Base-by-base conservation (phyloP, 2,888 invertebrate species). In the Homarus gammarus region DNA sequence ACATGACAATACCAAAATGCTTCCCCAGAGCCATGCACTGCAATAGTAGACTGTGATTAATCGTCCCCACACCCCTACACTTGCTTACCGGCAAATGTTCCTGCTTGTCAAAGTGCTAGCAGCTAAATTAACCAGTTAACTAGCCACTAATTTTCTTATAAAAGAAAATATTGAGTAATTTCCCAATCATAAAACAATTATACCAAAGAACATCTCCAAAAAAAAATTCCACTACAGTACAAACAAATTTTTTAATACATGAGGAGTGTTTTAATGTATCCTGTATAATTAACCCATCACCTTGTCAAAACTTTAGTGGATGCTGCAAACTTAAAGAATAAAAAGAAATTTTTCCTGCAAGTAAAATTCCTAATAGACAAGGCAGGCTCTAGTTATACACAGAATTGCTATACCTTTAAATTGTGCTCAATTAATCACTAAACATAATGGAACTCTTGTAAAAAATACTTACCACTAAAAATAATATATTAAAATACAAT, bases 371-470 rank as follows among this genome's bases (percentile, higher is more conserved):
- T 3, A 64, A 12, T 64, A 22, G 8, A 64, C 64, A n/a, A 5
- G 64, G 64, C 27, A n/a, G 64, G 12, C 64, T 64, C 64, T 64
- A 64, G 64, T 56, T 56, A 22, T 64, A 27, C 64, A 64, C 27
- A 27, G 12, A 64, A 64, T 3, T 27, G 27, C 64, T 64, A 64
- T 64, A 64, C 27, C 27, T 64, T 64, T 64, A 64, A 64, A 64
- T 64, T 27, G 64, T 64, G 64, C 64, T 64, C 64, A 64, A 64
- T 27, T 64, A 64, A 64, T n/a, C 27, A 56, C 56, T 56, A 12
- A 56, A 22, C n/a, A n/a, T n/a, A n/a, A 12, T 18, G 56, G 5
- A 56, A 56, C 27, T 64, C 64, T 27, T 44, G 44, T 22, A 22
- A 5, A 27, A 5, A 64, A 64, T 64, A 64, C 6, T 64, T n/a